Evolutionary conservation across 2,888 invertebrate species (phyloP), one percentile per base, ranked within the genome.

Genomic region (Plebejus anna): DNA sequence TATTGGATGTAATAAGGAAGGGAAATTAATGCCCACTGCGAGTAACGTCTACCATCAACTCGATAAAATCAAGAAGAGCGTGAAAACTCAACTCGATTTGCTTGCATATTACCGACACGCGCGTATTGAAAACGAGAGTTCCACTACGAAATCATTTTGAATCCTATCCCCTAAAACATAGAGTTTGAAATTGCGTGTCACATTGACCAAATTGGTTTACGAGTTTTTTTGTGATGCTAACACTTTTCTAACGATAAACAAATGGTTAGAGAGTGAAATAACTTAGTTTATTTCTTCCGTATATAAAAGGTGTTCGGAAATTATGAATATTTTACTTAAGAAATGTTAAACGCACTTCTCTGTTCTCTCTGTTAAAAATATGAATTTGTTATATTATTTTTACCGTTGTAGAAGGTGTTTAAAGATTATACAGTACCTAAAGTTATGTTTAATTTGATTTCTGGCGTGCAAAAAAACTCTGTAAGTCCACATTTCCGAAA

Each of bases 71-170:
- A 72, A 51, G 28, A 47, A 32, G 51, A 51, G 73, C 73, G 73
- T 73, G 32, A 55, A 73, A 73, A 51, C 32, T 73, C 77, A 61
- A 72, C 77, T 79, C 76, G 51, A 78, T 80, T 79, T 78, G 76
- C 76, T 79, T 77, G 76, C 81, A 80, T 79, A 80, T 79, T 28
- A 81, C 80, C 78, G 75, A 72, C 80, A 81, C 80, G 81, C 81
- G 66, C 79, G 70, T 9, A 76, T 71, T 76, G 77, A 78, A 79
- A 79, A 77, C 76, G 79, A 77, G 77, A 79, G 79, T 79, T 77
- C 72, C 9, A 57, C 32, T 57, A 73, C 71, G 22, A 59, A 72
- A 51, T 38, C 22, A 75, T 55, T 73, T 73, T 59, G 57, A 70
- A 55, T 61, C 47, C 42, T 73, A 73, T 51, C 4, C 16, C 9